phyloP scores from a whole-genome alignment of 2,888 invertebrate species.

The Lasioglossum villosulum region DNA sequence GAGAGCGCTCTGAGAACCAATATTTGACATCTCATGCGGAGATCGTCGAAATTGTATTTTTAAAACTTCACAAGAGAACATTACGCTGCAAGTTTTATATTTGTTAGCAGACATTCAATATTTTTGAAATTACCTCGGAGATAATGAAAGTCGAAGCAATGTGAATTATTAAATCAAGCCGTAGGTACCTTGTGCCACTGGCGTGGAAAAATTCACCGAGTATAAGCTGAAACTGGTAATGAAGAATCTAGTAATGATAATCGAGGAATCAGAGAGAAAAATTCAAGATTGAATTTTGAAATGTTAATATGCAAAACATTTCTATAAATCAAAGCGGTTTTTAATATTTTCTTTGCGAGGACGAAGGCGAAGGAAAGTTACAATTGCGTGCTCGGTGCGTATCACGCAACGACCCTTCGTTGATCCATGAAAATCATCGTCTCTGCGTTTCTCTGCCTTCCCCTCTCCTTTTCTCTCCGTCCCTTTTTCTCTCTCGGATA shows the following conservation, averaged over 20 bases:
- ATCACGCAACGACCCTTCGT: conserved; percentile 15
- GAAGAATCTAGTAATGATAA: not conserved
- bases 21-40: not conserved
- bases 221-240: no score
- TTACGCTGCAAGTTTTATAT: not conserved
- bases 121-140: not conserved
- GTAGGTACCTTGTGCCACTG: not conserved
- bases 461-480: not conserved
- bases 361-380: not conserved
- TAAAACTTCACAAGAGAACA: not conserved
- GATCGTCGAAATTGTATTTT: not conserved
- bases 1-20: not conserved
- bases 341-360: not conserved
- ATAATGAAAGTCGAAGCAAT: not conserved
- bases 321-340: not conserved
- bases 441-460: not conserved
- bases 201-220: no score
- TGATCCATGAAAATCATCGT: conserved; percentile 20
- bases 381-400: not conserved
- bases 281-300: not conserved
- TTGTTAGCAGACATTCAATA: not conserved
- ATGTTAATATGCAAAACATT: not conserved
- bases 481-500: conserved; percentile 30
- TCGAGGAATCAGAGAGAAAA: not conserved
- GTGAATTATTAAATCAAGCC: not conserved